Percentiles rank a stretch among this genome's conserved stretches.
These are phyloP conservation scores for Sus scrofa DNA, from an alignment of 2,113 vertebrate genomes.

Conservation along the genomic window T2T-Sscrofa CM000828.6:22092501-22093000, in stretches of 20 bases:
- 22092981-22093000: neutral
- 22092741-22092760: neutral
- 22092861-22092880: neutral
- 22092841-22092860: neutral
- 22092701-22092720: neutral
- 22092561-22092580: neutral
- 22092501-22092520: neutral
- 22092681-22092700: neutral
- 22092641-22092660: neutral
- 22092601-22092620: constrained; percentile 21
- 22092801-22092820: constrained; percentile 12
- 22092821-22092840: neutral
- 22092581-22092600: neutral
- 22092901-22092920: neutral
- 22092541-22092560: neutral
- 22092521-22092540: neutral
- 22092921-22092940: neutral
- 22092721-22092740: neutral
- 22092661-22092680: constrained; percentile 38
- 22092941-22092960: neutral
- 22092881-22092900: constrained; percentile 20
- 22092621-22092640: neutral
- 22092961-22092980: neutral
- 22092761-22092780: neutral
- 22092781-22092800: neutral